Evolutionary conservation across 2,797 vertebrate genomes (phyloP), one percentile per base, ranked within the genome.

Genomic region (Chromis chromis): DNA sequence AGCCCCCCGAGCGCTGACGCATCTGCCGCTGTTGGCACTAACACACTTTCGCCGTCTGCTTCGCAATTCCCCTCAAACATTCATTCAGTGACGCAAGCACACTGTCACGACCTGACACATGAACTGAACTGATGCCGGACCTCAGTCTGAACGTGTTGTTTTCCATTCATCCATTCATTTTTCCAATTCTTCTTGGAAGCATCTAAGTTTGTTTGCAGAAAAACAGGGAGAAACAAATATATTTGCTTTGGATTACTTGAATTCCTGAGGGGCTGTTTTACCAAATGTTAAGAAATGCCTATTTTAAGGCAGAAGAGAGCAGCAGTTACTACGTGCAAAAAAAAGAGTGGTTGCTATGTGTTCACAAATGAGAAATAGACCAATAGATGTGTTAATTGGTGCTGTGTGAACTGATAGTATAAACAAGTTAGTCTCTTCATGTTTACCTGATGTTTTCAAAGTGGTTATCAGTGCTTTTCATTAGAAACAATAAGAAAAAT

Each of bases 31-130:
- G 69, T 39, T 54, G 73, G 78, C 55, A 28, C 65, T 42, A 75
- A 79, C 86, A 78, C 85, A 78, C 78, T 85, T 84, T 85, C 70
- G 9, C 74, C 67, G 72, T 86, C 83, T 78, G 88, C 79, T 63
- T 69, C 73, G 28, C 67, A 24, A 27, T 61, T 82, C 57, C 55
- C 60, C 65, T 74, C 74, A 33, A 79, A 82, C 70, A 65, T 68
- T 83, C 42, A 62, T 33, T 85, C 69, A 54, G 67, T 62, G 62
- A 70, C 79, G 78, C 56, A 64, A 48, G 80, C 71, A 74, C 11
- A 12, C 73, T 39, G 61, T 81, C 76, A 70, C 40, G 54, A 58
- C 57, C 55, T 31, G 49, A 61, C 74, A 79, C 68, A 74, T 36
- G 33, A 3, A 70, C 83, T 66, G 63, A 77, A 76, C 66, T 46